phyloP scores from a whole-genome alignment of 2,888 invertebrate species.

The Reticulitermes lucifugus region DNA sequence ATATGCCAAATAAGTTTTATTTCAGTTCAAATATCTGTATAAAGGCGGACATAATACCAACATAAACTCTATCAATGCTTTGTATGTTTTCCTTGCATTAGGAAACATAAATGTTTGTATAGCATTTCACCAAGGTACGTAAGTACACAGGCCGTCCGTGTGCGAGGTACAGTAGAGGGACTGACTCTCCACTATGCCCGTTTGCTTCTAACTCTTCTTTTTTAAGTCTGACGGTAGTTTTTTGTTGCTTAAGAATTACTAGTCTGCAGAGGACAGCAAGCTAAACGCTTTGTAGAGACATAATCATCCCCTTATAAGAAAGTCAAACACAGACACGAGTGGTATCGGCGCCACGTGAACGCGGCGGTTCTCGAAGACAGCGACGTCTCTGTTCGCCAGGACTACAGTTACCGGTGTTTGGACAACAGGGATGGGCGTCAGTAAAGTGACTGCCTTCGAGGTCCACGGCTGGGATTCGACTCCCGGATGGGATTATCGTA shows the following conservation, averaged over 20 bases:
- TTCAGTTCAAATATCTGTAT: not conserved
- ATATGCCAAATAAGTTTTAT: not conserved
- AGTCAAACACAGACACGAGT: constrained; percentile 8
- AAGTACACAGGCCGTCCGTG: not conserved
- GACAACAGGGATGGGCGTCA: not conserved
- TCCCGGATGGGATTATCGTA: no score
- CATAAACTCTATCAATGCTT: not conserved
- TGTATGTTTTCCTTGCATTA: constrained; percentile 23
- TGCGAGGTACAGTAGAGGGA: not conserved
- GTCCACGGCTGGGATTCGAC: no score
- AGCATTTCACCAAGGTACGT: not conserved
- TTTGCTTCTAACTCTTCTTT: not conserved
- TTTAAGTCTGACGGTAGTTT: not conserved
- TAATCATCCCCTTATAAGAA: constrained; percentile 30
- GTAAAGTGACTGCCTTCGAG: no score
- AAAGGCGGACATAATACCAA: not conserved
- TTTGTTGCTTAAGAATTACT: not conserved
- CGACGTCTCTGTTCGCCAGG: not conserved
- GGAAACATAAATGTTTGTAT: not conserved
- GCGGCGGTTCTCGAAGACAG: not conserved
- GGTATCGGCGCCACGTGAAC: constrained; percentile 22
- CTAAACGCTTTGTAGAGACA: not conserved
- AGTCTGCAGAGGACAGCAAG: not conserved
- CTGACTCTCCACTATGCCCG: not conserved
- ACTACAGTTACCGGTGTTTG: constrained; percentile 5